These are phyloP conservation scores for Drosophila kepulauana DNA, from an alignment of 1,140 invertebrate species.

Conservation along the genomic window DNA sequence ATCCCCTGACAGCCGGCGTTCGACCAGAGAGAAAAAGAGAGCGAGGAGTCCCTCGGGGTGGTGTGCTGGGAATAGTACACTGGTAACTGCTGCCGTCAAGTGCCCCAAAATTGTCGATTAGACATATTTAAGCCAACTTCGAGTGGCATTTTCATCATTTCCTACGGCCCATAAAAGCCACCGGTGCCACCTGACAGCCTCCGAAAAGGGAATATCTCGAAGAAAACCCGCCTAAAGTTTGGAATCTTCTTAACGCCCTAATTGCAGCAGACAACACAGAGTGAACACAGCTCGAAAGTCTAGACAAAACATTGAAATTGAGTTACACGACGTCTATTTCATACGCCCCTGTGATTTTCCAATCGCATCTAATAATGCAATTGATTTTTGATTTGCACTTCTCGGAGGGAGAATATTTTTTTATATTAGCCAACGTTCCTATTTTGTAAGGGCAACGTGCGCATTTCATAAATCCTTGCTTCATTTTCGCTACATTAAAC, in stretches of 20 bases:
- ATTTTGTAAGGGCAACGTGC: constrained; percentile 67
- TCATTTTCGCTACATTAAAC: constrained; percentile 84
- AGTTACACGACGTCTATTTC: constrained; percentile 42
- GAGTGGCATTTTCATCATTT: constrained; percentile 69
- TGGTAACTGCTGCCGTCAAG: constrained; percentile 72
- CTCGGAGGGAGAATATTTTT: constrained; percentile 32
- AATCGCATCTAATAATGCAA: constrained; percentile 78
- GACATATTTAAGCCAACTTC: constrained; percentile 68
- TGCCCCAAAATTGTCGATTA: constrained; percentile 76
- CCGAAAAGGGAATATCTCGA: constrained; percentile 20
- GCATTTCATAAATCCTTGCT: constrained; percentile 79
- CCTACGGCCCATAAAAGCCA: constrained; percentile 66
- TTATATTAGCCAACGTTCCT: constrained; percentile 24
- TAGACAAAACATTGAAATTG: constrained; percentile 54
- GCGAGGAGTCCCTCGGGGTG: constrained; percentile 4
- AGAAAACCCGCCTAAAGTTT: constrained; percentile 7
- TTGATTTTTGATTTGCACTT: constrained; percentile 79
- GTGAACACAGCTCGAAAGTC: constrained; percentile 27
- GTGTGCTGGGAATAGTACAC: constrained; percentile 18
- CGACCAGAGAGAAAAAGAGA: neutral
- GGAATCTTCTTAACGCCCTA: constrained; percentile 21
- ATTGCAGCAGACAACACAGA: constrained; percentile 28
- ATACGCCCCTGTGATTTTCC: constrained; percentile 49
- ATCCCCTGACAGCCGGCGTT: constrained; percentile 60
- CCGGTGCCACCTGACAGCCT: constrained; percentile 52